Evolutionary conservation across 2,888 invertebrate species (phyloP).

Genomic region (Drymonia ruficornis): DNA sequence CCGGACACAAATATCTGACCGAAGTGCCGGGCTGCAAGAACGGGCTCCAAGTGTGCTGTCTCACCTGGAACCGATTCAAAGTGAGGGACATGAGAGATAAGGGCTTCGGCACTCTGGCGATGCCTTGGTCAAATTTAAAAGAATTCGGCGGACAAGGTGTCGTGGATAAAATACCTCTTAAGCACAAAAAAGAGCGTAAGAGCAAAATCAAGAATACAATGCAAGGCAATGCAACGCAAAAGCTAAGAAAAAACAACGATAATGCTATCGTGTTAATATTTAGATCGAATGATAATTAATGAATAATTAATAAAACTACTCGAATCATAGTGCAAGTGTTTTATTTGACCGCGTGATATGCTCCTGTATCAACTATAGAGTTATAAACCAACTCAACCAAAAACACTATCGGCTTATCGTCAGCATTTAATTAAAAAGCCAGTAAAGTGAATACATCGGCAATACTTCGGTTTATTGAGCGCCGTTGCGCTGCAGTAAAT

Average conservation of each 20-base stretch:
- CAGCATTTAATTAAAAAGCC: slow-evolving; percentile 34
- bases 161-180: slow-evolving; percentile 2
- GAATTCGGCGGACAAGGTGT: slow-evolving; percentile 65
- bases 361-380: background rate
- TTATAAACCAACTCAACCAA: slow-evolving; percentile 19
- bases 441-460: slow-evolving; percentile 7
- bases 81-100: slow-evolving; percentile 55
- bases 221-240: too few species aligned
- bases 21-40: slow-evolving; percentile 68
- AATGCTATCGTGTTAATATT: slow-evolving; percentile 28
- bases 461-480: background rate
- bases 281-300: slow-evolving; percentile 18
- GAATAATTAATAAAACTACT: background rate
- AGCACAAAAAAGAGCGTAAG: slow-evolving; percentile 8
- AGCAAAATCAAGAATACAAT: slow-evolving; percentile 6
- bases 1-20: slow-evolving; percentile 50
- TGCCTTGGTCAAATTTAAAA: slow-evolving; percentile 55
- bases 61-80: slow-evolving; percentile 63
- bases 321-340: background rate
- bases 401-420: slow-evolving; percentile 13
- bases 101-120: slow-evolving; percentile 47
- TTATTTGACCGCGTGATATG: background rate
- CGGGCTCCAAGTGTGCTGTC: slow-evolving; percentile 68
- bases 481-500: background rate
- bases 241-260: too few species aligned